These are phyloP conservation scores for Pararge aegeria DNA, from an alignment of 1,140 invertebrate genomes.

Conservation along the genomic window DNA sequence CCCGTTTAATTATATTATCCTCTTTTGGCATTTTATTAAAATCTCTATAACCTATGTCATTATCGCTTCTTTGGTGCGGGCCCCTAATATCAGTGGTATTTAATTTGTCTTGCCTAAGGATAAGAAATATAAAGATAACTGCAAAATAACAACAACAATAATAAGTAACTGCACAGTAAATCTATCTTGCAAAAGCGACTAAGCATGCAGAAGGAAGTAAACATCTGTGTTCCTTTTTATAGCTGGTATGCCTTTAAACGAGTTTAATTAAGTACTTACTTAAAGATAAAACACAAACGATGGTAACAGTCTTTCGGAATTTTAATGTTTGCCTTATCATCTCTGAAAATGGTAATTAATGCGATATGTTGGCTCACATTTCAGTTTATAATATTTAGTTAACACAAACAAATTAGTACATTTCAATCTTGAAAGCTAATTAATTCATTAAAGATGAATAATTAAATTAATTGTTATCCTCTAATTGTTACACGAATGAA, in stretches of 20 bases:
- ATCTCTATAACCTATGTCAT: conserved; percentile 47
- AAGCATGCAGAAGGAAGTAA: neutral
- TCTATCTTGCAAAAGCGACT: conserved; percentile 2
- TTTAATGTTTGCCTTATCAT: conserved; percentile 73
- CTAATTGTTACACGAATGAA: too few relatives aligned
- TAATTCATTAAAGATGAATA: neutral
- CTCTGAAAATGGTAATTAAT: conserved; percentile 46
- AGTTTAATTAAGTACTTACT: conserved; percentile 45
- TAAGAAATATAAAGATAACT: conserved; percentile 63
- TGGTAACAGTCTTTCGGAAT: conserved; percentile 64
- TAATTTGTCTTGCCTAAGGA: conserved; percentile 51
- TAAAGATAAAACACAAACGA: conserved; percentile 53
- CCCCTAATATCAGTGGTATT: conserved; percentile 36
- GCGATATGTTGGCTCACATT: conserved; percentile 46
- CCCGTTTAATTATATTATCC: conserved; percentile 35
- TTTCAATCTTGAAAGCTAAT: neutral
- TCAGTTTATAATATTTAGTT: conserved; percentile 12
- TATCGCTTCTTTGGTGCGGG: conserved; percentile 43
- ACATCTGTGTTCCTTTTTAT: neutral
- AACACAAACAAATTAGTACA: neutral
- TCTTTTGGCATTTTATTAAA: conserved; percentile 53
- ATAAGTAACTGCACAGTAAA: conserved; percentile 11
- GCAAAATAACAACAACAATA: conserved; percentile 39
- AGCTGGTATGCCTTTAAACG: conserved; percentile 21
- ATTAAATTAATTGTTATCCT: too few relatives aligned